A percentile compares a stretch with the other conserved stretches of the same genome.
phyloP scores from a whole-genome alignment of 2,113 vertebrate species.

The Dromaius novaehollandiae region DNA sequence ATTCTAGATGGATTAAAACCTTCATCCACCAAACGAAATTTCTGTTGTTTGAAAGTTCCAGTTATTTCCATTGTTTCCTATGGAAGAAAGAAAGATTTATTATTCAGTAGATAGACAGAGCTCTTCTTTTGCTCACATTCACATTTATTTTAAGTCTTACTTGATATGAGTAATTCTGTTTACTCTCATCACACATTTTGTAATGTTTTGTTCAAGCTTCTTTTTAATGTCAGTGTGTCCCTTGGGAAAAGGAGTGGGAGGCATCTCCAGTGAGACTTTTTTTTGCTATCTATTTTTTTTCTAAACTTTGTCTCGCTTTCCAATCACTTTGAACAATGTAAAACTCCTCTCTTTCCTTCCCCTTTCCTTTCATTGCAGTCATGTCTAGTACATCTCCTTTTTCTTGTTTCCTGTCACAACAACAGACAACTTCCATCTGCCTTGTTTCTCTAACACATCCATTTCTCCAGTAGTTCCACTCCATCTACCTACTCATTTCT shows the following conservation, averaged over 20 bases:
- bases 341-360: background rate
- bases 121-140: background rate
- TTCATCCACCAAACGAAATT: constrained; percentile 87
- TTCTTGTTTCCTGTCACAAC: background rate
- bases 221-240: background rate
- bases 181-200: background rate
- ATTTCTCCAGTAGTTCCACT: background rate
- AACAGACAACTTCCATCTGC: background rate
- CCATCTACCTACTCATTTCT: background rate
- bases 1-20: constrained; percentile 86
- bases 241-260: background rate
- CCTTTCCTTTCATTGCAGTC: background rate
- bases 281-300: background rate
- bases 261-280: background rate
- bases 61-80: constrained; percentile 91
- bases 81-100: constrained; percentile 6
- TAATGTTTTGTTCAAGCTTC: background rate
- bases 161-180: background rate
- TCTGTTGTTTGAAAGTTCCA: constrained; percentile 92
- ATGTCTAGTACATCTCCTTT: background rate
- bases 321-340: background rate
- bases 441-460: background rate
- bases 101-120: background rate
- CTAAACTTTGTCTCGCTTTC: background rate
- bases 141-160: background rate